phyloP scores from a whole-genome alignment of 2,797 vertebrate species.

The Garrulus glandarius region DNA sequence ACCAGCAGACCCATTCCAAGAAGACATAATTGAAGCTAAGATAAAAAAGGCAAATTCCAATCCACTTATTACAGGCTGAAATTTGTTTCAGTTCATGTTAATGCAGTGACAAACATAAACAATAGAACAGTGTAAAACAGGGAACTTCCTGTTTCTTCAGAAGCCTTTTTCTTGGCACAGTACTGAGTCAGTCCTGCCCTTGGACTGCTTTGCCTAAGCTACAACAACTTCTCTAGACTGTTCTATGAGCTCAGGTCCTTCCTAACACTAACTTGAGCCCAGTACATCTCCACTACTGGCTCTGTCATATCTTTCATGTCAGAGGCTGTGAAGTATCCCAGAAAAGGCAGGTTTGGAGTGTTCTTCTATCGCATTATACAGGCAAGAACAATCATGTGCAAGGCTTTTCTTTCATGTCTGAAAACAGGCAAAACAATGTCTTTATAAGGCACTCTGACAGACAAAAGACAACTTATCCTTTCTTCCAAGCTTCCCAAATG shows the following conservation, averaged over 20 bases:
- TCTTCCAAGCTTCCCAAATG: background rate
- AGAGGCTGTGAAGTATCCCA: background rate
- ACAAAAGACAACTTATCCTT: background rate
- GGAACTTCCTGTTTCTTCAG: background rate
- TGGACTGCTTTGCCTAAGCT: background rate
- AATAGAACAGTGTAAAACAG: background rate
- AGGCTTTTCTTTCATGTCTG: background rate
- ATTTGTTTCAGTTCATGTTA: background rate
- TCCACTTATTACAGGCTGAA: background rate
- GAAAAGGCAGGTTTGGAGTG: background rate
- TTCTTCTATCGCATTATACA: background rate
- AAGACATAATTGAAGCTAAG: background rate
- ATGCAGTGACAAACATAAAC: background rate
- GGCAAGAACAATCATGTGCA: background rate
- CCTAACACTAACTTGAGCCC: background rate
- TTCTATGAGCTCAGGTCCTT: background rate
- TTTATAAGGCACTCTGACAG: background rate
- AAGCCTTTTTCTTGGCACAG: background rate
- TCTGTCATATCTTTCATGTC: background rate
- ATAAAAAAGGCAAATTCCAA: background rate
- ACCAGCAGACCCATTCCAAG: background rate
- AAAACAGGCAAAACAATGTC: background rate
- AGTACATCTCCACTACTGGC: background rate
- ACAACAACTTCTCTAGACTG: accelerated
- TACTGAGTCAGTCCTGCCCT: background rate